phyloP scores from a whole-genome alignment of 2,113 vertebrate genomes.

The Canis aureus region DNA sequence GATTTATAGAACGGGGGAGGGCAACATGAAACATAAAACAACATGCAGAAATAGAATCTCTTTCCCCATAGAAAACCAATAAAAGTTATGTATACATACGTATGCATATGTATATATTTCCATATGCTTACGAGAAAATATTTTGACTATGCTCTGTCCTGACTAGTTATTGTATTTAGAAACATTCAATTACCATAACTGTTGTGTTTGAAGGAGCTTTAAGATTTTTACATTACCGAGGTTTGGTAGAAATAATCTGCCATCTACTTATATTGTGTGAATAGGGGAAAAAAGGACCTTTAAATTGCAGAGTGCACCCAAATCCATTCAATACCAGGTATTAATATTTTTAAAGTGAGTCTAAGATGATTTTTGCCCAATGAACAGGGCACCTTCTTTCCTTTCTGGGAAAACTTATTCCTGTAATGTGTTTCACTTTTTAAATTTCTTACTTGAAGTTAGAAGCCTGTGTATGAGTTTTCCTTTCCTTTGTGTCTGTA shows the following conservation, averaged over 20 bases:
- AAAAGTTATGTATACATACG: background rate
- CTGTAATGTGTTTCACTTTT: background rate
- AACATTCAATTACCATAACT: background rate
- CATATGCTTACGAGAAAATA: background rate
- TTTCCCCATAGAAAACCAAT: background rate
- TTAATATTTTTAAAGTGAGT: background rate
- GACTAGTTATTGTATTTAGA: background rate
- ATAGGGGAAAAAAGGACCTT: background rate
- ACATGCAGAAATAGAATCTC: background rate
- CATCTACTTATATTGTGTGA: background rate
- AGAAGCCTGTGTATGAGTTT: background rate
- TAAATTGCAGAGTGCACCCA: background rate
- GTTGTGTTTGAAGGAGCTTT: background rate
- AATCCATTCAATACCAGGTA: background rate
- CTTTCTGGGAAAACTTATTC: constrained; percentile 27
- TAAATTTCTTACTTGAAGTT: constrained; percentile 15
- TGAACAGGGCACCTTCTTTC: background rate
- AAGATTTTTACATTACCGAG: background rate
- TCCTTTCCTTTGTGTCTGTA: constrained; percentile 26
- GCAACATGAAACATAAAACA: background rate
- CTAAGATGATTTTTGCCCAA: background rate
- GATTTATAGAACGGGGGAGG: background rate
- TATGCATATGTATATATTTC: background rate
- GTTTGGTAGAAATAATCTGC: background rate
- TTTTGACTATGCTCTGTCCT: constrained; percentile 1